phyloP scores from a whole-genome alignment of 1,140 invertebrate genomes.

The Drosophila triauraria region DNA sequence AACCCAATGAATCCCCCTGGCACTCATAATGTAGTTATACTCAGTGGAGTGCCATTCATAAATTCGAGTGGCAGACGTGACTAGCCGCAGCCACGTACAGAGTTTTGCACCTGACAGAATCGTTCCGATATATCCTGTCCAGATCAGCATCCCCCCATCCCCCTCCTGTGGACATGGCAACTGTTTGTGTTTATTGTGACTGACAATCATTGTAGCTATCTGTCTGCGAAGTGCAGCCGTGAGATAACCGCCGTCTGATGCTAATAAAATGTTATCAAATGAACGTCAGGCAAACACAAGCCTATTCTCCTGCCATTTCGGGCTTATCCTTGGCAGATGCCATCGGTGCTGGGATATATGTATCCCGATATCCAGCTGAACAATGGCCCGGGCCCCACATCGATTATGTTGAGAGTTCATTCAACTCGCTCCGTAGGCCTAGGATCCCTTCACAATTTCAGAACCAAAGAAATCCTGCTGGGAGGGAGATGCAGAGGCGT shows the following conservation, averaged over 20 bases:
- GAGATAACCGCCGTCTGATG: conserved; percentile 60
- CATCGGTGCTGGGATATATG: conserved; percentile 36
- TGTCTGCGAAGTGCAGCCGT: conserved; percentile 38
- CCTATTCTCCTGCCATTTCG: conserved; percentile 57
- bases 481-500: not conserved
- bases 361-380: conserved; percentile 13
- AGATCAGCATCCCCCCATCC: not conserved
- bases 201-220: conserved; percentile 40
- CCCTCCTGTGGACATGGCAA: conserved; percentile 3
- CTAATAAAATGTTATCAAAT: conserved; percentile 75
- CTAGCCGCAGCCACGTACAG: conserved; percentile 42
- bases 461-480: conserved; percentile 6
- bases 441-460: not conserved
- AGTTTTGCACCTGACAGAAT: conserved; percentile 41
- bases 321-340: conserved; percentile 42
- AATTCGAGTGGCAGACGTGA: conserved; percentile 43
- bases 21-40: conserved; percentile 12
- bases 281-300: conserved; percentile 62
- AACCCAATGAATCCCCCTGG: conserved; percentile 21
- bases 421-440: conserved; percentile 39
- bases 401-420: conserved; percentile 32
- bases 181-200: conserved; percentile 47
- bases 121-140: conserved; percentile 25
- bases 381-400: conserved; percentile 26
- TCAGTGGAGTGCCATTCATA: conserved; percentile 44